A percentile compares a stretch with the other conserved stretches of the same genome.
phyloP scores from a whole-genome alignment of 2,797 vertebrate genomes.

The Clarias platycephalus region DNA sequence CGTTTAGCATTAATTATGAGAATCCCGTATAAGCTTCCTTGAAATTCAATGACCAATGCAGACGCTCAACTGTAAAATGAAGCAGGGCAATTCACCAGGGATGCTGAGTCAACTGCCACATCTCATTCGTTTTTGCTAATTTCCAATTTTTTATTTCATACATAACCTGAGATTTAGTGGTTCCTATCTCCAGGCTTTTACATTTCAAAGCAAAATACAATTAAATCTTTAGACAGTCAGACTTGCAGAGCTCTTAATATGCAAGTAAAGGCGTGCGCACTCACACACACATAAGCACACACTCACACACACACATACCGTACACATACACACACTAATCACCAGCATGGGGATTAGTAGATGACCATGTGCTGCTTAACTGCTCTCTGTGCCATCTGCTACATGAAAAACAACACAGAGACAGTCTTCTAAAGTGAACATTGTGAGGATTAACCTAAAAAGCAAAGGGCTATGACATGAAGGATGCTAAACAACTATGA shows the following conservation, averaged over 20 bases:
- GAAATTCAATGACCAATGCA: slow-evolving; percentile 74
- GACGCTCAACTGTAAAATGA: slow-evolving; percentile 58
- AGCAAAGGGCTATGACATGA: slow-evolving; percentile 32
- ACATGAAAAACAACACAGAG: slow-evolving; percentile 43
- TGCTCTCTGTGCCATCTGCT: slow-evolving; percentile 67
- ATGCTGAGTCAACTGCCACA: slow-evolving; percentile 58
- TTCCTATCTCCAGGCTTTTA: slow-evolving; percentile 1
- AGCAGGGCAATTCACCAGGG: slow-evolving; percentile 60
- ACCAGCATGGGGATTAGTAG: slow-evolving; percentile 64
- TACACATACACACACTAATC: slow-evolving; percentile 63
- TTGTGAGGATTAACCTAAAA: slow-evolving; percentile 41
- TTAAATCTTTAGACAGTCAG: slow-evolving; percentile 13
- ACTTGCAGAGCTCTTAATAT: slow-evolving; percentile 17
- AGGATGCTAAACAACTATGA: slow-evolving; percentile 27
- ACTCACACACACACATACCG: slow-evolving; percentile 55
- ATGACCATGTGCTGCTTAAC: slow-evolving; percentile 62
- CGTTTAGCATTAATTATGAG: slow-evolving; percentile 75
- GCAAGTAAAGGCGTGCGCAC: slow-evolving; percentile 38
- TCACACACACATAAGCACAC: slow-evolving; percentile 43
- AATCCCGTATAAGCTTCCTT: slow-evolving; percentile 69
- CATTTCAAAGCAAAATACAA: slow-evolving; percentile 16
- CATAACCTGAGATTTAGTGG: slow-evolving; percentile 38
- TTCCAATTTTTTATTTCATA: slow-evolving; percentile 50
- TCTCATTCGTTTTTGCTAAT: slow-evolving; percentile 48
- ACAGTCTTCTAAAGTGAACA: slow-evolving; percentile 43